Percentiles rank a stretch among this genome's conserved stretches.
phyloP scores from a whole-genome alignment of 2,888 invertebrate genomes.

The Eristalinus sepulchralis region DNA sequence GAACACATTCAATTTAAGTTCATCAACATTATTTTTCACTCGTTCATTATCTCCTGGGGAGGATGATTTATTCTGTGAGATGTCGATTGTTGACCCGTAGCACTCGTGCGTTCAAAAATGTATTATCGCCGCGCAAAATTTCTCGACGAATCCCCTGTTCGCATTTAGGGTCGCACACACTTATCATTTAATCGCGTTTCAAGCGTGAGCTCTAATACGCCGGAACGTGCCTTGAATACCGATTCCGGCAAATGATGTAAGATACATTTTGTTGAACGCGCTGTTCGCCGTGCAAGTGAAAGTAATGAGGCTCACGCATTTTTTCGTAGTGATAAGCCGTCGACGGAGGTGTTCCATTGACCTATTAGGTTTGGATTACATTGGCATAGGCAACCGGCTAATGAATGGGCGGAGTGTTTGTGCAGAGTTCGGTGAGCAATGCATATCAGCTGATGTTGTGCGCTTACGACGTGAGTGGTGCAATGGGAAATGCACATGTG shows the following conservation, averaged over 20 bases:
- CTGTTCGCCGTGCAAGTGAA: slow-evolving; percentile 46
- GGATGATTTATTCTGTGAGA: background rate
- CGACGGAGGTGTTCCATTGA: slow-evolving; percentile 40
- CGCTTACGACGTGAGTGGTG: background rate
- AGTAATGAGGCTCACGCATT: slow-evolving; percentile 41
- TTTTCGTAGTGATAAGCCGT: slow-evolving; percentile 22
- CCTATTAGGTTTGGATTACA: slow-evolving; percentile 13
- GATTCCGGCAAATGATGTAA: slow-evolving; percentile 41
- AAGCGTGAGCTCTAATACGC: slow-evolving; percentile 1
- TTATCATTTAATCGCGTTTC: slow-evolving; percentile 22
- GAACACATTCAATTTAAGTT: background rate
- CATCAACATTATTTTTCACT: background rate
- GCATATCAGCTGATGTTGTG: background rate
- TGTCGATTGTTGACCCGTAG: background rate
- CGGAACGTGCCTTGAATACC: slow-evolving; percentile 37
- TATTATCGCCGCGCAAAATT: background rate
- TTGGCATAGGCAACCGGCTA: background rate
- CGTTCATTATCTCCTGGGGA: background rate
- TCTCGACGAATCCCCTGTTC: background rate
- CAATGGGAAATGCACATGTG: too few species aligned
- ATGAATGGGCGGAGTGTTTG: background rate
- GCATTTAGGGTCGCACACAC: background rate
- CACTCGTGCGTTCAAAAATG: background rate
- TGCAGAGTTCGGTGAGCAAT: background rate
- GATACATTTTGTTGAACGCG: background rate